These are phyloP conservation scores for Diogma glabrata DNA, from an alignment of 2,888 invertebrate genomes.

Conservation along the genomic window DNA sequence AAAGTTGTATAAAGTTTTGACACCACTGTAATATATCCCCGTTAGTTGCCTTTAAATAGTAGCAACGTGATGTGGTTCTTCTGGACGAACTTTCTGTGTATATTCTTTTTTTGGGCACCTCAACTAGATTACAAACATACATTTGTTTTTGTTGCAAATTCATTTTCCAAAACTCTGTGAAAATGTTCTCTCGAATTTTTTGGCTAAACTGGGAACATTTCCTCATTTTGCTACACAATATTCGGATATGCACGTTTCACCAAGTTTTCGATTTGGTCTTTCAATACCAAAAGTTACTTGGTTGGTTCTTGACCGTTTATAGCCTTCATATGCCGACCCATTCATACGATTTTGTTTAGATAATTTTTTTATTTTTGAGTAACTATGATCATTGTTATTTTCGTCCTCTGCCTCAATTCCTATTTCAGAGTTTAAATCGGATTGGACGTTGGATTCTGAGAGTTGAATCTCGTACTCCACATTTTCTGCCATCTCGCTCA, in stretches of 20 bases:
- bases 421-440: background rate
- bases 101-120: background rate
- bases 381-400: background rate
- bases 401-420: background rate
- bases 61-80: conserved; percentile 2
- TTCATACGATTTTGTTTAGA: conserved; percentile 1
- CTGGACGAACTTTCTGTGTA: background rate
- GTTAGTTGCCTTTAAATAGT: conserved; percentile 1
- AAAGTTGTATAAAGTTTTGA: background rate
- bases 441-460: background rate
- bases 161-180: conserved; percentile 3
- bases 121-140: conserved; percentile 1
- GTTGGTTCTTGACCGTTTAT: background rate
- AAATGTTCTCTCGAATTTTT: background rate
- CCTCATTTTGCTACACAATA: conserved; percentile 1
- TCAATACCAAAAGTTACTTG: conserved; percentile 6
- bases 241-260: background rate
- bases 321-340: conserved; percentile 1
- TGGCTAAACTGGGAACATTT: background rate
- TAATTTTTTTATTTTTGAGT: background rate
- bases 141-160: background rate
- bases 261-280: conserved; percentile 6
- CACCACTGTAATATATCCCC: background rate
- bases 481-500: background rate
- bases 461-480: background rate